Evolutionary conservation across 64 coral and sea anemone species (phyloP), one percentile per base, ranked within the genome.

Genomic region (Montipora efflorescens): DNA sequence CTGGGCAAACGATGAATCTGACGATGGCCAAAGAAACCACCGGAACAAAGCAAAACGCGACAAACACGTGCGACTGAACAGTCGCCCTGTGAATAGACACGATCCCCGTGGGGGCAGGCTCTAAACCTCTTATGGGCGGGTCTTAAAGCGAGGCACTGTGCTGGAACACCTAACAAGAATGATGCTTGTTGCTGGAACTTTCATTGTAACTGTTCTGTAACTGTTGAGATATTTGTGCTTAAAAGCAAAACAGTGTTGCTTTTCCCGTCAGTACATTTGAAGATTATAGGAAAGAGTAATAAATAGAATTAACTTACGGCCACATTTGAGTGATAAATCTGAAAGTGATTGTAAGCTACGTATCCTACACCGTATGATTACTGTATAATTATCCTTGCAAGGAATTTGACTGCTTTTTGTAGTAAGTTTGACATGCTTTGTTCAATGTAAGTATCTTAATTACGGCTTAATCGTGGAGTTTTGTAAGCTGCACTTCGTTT

Each of bases 61-160:
- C 11, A 87, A 85, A 43, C 85, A 75, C 6, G 84, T 88, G 8
- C 83, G 76, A 79, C 5, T 88, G 6, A 81, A 88, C 80, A 87
- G 84, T 36, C 84, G 92, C 3, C 92, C 92, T 5, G 64, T 81
- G 15, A 93, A 93, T 46, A 87, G 53, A 88, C 84, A 93, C 49
- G 75, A 81, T 2, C 92, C 92, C 7, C 80, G 92, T 14, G n/a
- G 7, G 18, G 67, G 66, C 2, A 44, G 82, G 46, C 82, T 86
- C 43, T 86, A 71, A 14, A 4, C 62, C 36, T 36, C 36, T 36
- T 36, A 1, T 36, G 36, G 36, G 36, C 36, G 36, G 36, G 36
- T 36, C 36, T 36, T 36, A 2, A 36, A 36, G 36, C 36, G 36
- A 36, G 36, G 36, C 36, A 36, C 36, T 36, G 36, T 55, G 52